These are phyloP conservation scores for Rhogogaster chlorosoma DNA, from an alignment of 2,888 invertebrate genomes.

Conservation along the genomic window DNA sequence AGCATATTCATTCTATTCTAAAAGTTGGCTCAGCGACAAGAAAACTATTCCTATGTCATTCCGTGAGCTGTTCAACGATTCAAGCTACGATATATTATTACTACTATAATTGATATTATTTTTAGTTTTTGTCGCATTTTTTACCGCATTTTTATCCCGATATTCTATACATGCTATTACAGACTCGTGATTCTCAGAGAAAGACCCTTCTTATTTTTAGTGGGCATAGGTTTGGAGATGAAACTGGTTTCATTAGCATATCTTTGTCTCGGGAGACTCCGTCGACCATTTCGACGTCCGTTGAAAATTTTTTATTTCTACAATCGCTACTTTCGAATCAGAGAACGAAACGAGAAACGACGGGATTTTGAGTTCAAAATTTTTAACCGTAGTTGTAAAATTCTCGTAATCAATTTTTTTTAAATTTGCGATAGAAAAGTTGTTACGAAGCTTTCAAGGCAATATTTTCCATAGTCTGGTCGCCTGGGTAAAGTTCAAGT, in stretches of 20 bases:
- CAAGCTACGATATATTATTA: background rate
- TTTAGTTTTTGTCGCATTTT: background rate
- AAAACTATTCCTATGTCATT: constrained; percentile 43
- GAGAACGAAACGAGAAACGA: background rate
- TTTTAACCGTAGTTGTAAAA: background rate
- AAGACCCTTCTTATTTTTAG: background rate
- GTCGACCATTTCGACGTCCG: background rate
- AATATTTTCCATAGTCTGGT: background rate
- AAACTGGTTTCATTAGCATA: constrained; percentile 34
- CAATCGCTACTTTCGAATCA: background rate
- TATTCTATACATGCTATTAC: background rate
- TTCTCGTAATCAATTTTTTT: background rate
- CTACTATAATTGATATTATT: background rate
- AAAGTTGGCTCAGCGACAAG: constrained; percentile 39
- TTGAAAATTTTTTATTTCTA: background rate
- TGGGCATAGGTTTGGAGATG: background rate
- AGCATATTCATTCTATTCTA: constrained; percentile 28
- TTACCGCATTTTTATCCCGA: background rate
- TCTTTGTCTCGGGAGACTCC: background rate
- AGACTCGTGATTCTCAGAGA: background rate
- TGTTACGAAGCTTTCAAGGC: background rate
- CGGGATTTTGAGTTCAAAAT: background rate
- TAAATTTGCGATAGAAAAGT: background rate
- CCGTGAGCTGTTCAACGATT: background rate
- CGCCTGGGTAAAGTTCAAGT: constrained; percentile 45